A percentile compares a stretch with the other conserved stretches of the same genome.
phyloP scores from a whole-genome alignment of 2,113 vertebrate species.

The Caretta caretta region DNA sequence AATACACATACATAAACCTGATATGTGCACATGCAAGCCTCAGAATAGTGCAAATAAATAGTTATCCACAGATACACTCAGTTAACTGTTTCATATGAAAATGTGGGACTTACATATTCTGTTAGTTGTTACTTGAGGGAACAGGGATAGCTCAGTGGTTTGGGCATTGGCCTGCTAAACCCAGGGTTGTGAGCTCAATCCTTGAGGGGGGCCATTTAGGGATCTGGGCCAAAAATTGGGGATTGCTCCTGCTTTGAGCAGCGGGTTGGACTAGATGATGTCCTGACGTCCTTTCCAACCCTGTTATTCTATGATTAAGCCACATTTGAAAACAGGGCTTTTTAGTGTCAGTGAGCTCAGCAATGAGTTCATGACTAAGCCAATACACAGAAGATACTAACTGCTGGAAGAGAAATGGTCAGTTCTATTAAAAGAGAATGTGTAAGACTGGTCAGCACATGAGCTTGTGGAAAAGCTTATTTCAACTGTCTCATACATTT shows the following conservation, averaged over 20 bases:
- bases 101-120: neutral
- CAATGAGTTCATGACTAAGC: neutral
- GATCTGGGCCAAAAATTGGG: no score
- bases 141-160: no score
- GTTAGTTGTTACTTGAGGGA: neutral
- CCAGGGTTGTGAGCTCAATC: no score
- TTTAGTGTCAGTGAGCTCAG: neutral
- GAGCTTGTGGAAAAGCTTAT: neutral
- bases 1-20: neutral
- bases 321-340: neutral
- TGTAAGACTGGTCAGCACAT: neutral
- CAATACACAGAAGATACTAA: neutral
- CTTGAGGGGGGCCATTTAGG: no score
- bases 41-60: neutral
- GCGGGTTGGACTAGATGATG: no score
- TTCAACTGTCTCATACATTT: neutral
- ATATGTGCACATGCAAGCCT: neutral
- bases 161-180: no score
- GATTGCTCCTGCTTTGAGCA: no score
- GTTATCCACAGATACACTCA: rapidly evolving
- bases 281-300: no score
- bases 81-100: neutral
- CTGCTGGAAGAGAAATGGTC: neutral
- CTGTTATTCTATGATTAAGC: neutral
- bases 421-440: neutral